Evolutionary conservation across 1,140 invertebrate species (phyloP), one percentile per base, ranked within the genome.

Genomic region (Mesaphorura yosii): DNA sequence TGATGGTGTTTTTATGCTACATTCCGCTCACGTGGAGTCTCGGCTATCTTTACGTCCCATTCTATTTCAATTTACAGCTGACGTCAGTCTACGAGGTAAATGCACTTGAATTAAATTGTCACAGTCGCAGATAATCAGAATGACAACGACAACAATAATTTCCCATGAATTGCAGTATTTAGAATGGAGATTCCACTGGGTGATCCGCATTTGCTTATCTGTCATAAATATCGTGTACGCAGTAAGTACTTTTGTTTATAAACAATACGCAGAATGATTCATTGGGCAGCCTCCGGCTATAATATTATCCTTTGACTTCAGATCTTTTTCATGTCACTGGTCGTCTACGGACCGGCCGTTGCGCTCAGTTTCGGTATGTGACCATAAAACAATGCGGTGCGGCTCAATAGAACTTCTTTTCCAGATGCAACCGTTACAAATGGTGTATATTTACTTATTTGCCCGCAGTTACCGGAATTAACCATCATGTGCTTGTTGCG

Each of bases 71-170:
- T 51, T 69, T 94, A 5, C 82, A 87, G 68, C 80, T 83, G 55
- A 86, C 86, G 3, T 93, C 88, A 66, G 84, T 83, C 44, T 94
- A 91, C 70, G 85, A 93, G 77, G 85, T 86, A 75, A 62, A 60
- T 52, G 15, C n/a, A 25, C 7, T 6, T 26, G 10, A 14, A 25
- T 14, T 27, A 25, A 25, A 27, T 37, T 17, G 34, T 12, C 12
- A 46, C 10, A 23, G 15, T 46, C 5, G n/a, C n/a, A n/a, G n/a
- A n/a, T n/a, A n/a, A n/a, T 46, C 6, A 25, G 28, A 20, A 46
- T 23, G 31, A 10, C 31, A 10, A 10, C 31, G 6, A 15, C 40
- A 15, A 42, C 17, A 42, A 20, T 42, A 15, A 12, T 42, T 42
- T 39, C n/a, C n/a, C 41, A 7, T 38, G 7, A 29, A 47, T 12